These are phyloP conservation scores for Gisinianus flammeolus DNA, from an alignment of 2,888 invertebrate species.

Conservation along the genomic window DNA sequence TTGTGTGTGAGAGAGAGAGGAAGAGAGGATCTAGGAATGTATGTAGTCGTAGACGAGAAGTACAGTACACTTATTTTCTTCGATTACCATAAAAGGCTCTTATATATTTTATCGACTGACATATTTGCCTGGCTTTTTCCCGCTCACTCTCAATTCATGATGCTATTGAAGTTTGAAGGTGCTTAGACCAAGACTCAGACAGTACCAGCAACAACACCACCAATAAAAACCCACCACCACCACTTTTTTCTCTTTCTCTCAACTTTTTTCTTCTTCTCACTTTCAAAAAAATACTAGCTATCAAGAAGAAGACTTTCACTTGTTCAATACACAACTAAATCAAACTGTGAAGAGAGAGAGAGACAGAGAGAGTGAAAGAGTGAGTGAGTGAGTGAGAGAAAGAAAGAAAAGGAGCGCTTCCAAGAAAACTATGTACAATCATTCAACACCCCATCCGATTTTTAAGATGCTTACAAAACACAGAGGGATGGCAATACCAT, in stretches of 20 bases:
- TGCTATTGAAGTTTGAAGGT: constrained; percentile 15
- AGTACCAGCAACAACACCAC: not conserved
- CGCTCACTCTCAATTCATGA: constrained; percentile 25
- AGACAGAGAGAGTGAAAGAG: too few relatives aligned
- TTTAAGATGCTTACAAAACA: not conserved
- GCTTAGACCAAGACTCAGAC: not conserved
- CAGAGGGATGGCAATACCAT: not conserved
- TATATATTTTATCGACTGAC: constrained; percentile 33
- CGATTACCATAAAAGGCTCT: constrained; percentile 39
- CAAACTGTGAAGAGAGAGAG: not conserved
- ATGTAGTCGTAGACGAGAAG: not conserved
- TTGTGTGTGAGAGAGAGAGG: not conserved
- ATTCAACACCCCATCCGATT: too few relatives aligned
- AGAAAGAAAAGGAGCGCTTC: too few relatives aligned
- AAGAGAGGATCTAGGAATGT: too few relatives aligned
- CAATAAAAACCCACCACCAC: not conserved
- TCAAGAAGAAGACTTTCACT: constrained; percentile 6
- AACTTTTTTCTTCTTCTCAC: not conserved
- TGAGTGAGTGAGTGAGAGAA: too few relatives aligned
- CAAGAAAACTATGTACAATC: too few relatives aligned
- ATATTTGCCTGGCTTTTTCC: constrained; percentile 10
- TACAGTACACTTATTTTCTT: constrained; percentile 15
- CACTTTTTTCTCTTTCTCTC: not conserved
- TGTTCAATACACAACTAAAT: constrained; percentile 30
- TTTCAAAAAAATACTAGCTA: constrained; percentile 2